These are phyloP conservation scores for Cephus sareptanus DNA, from an alignment of 2,888 invertebrate genomes.

Conservation along the genomic window DNA sequence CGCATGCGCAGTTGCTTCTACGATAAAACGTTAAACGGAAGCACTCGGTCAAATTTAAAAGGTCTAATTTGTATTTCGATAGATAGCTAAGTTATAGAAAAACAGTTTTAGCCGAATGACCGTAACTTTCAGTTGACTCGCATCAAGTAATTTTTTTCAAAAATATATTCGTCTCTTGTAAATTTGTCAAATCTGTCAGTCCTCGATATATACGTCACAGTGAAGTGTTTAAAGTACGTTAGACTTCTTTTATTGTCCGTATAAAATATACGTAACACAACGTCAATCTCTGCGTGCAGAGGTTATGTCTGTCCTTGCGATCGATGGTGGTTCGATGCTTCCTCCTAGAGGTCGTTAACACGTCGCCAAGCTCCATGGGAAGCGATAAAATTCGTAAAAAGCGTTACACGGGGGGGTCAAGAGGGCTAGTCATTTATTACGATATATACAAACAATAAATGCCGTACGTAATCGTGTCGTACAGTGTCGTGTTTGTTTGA, in stretches of 20 bases:
- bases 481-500: neutral
- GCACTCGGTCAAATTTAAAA: neutral
- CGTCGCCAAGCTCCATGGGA: neutral
- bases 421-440: neutral
- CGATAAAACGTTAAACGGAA: neutral
- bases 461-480: neutral
- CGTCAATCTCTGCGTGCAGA: neutral
- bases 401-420: neutral
- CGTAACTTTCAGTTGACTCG: no score
- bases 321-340: neutral
- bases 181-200: neutral
- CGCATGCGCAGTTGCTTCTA: neutral
- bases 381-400: neutral
- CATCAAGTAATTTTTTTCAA: no score
- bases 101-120: neutral
- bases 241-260: neutral
- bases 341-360: neutral
- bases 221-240: neutral
- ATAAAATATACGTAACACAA: neutral
- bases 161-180: neutral
- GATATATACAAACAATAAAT: neutral
- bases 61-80: neutral
- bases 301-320: neutral
- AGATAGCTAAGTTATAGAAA: neutral
- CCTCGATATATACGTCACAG: neutral